Base-by-base conservation (phyloP, 2,888 invertebrate species). In the Galerucella calmariensis region DNA sequence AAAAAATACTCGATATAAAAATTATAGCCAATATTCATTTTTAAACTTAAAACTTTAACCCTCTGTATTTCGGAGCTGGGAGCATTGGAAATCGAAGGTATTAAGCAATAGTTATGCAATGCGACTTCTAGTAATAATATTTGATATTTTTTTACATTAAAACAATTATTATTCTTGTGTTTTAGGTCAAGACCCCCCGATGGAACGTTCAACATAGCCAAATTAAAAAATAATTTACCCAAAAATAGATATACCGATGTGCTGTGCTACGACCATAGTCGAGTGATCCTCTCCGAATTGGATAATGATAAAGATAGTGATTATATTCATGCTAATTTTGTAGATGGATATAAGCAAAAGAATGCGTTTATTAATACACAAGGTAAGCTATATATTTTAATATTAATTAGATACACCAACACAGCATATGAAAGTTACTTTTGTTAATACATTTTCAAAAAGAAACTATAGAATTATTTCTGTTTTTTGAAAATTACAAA, bases 341-440 rank as follows among this genome's bases (percentile, higher is more conserved):
- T 98, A 70, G 98, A 98, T 89, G 98, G 98, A 20, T 98, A 98
- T 89, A 96, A 97, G 87, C 98, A 98, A 89, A 96, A 96, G 87
- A 97, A 97, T 89, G 98, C 98, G 71, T 99, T 97, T 89, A 98
- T 99, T 85, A 97, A 96, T 84, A 98, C 98, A 82, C 98, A 99
- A 92, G 98, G 95, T 95, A 82, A 85, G 83, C 8, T 2, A 16
- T 16, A 56, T 56, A 10, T 56, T 56, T 56, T 20, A 56, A 9
- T 56, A 20, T 20, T 10, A 10, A 16, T 56, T 3, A 41, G 35
- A 6, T 14, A 48, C 14, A 48, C 2, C 14, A 14, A 48, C 61
- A 4, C 58, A 41, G 1, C 35, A 41, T 41, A 41, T 41, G 35
- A 41, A 41, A 41, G 35, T 41, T 8, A 41, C 35, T 41, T 41